Evolutionary conservation across 1,140 invertebrate species (phyloP).

Genomic region (Anoplolepis gracilipes): DNA sequence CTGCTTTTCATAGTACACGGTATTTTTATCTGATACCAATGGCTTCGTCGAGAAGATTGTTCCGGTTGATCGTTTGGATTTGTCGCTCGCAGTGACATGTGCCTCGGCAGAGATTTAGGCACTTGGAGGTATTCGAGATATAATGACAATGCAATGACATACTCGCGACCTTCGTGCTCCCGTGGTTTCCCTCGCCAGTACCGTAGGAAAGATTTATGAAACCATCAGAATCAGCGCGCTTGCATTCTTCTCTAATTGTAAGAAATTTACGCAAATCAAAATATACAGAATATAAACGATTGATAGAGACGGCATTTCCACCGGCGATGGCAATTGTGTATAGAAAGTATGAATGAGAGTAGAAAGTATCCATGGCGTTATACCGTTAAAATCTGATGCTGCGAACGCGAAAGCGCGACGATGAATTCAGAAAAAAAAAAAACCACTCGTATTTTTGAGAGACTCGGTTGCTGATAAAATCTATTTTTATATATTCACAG

Average conservation of each 20-base stretch:
- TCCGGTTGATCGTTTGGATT: not conserved
- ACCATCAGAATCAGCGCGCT: not conserved
- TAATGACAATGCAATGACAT: constrained; percentile 16
- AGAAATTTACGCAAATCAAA: not conserved
- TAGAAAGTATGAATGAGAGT: constrained; percentile 50
- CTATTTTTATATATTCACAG: not conserved
- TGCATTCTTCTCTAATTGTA: not conserved
- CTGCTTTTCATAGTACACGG: too few relatives aligned
- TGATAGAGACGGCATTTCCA: not conserved
- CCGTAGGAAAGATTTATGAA: constrained; percentile 16
- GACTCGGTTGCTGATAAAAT: not conserved
- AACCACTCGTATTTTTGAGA: not conserved
- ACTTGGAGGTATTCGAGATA: constrained; percentile 34
- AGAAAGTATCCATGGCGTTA: constrained; percentile 28
- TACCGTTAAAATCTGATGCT: constrained; percentile 33
- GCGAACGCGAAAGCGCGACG: constrained; percentile 49
- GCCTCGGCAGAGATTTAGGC: constrained; percentile 4
- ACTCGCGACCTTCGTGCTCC: constrained; percentile 41
- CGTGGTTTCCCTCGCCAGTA: constrained; percentile 34
- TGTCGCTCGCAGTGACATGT: not conserved
- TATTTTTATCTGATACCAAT: not conserved
- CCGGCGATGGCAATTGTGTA: not conserved
- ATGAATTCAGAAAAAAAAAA: constrained; percentile 10
- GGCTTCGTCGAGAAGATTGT: not conserved
- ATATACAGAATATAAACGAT: not conserved